Evolutionary conservation across 2,797 vertebrate genomes (phyloP).

Genomic region (Mus spretus): DNA sequence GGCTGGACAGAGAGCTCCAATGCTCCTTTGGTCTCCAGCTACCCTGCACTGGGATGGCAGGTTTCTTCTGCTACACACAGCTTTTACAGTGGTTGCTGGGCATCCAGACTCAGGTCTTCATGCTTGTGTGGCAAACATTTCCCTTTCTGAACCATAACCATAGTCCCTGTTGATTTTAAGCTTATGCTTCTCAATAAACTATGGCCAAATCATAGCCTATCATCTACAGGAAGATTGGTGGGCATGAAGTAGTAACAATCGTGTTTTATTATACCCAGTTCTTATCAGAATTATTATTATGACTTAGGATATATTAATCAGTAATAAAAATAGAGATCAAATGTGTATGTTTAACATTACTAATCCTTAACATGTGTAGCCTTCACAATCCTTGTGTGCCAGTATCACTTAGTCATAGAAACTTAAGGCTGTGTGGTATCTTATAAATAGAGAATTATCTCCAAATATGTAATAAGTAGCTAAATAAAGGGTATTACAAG

Average conservation of each 20-base stretch:
- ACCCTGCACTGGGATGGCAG: not conserved
- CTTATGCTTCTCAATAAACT: not conserved
- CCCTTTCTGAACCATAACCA: not conserved
- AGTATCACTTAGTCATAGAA: not conserved
- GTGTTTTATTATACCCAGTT: not conserved
- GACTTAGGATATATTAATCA: not conserved
- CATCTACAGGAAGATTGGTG: not conserved
- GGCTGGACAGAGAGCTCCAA: not conserved
- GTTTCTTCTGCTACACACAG: not conserved
- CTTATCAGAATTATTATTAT: slow-evolving; percentile 42
- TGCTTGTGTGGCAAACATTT: not conserved
- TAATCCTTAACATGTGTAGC: not conserved
- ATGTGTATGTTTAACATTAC: not conserved
- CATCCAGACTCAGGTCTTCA: too few relatives aligned
- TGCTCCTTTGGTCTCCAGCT: not conserved
- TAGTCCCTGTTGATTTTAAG: not conserved
- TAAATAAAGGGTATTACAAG: not conserved
- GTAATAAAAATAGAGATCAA: not conserved
- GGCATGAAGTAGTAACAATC: not conserved
- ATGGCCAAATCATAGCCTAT: not conserved
- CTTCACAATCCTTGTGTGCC: not conserved
- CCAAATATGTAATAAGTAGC: slow-evolving; percentile 2
- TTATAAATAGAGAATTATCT: not conserved
- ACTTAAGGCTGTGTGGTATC: not conserved
- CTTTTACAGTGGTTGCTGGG: too few relatives aligned